Evolutionary conservation across 2,797 vertebrate genomes (phyloP), one percentile per base, ranked within the genome.

Genomic region (Columba guinea): DNA sequence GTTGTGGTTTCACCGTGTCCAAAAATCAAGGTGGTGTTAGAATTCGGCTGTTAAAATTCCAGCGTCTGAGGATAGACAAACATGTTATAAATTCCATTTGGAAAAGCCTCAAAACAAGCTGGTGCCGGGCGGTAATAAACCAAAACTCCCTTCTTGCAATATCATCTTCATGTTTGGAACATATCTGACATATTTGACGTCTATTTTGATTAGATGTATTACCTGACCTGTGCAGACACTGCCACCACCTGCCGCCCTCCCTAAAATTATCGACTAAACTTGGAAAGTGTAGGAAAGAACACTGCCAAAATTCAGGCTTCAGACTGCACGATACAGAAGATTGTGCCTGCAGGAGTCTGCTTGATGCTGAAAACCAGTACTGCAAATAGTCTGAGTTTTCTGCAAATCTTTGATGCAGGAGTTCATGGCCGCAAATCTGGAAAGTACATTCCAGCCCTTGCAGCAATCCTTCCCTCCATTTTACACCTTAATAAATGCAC

Each of bases 81-180:
- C 2, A 8, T 6, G 13, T 70, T 75, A 58, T 53, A 65, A 83
- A 87, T 23, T 62, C 11, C 55, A 71, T 53, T 83, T 83, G 74
- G 84, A 81, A 83, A 90, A 52, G 34, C 34, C 62, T 87, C 70
- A 81, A 74, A 93, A 89, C 13, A 92, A 95, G n/a, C 27, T 32
- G 53, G 41, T 69, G 65, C 41, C 3, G 6, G 55, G 48, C 30
- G 89, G 68, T 10, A 80, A 67, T 11, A 75, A 35, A 58, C 5
- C 10, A 1, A 62, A 89, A 28, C 5, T 27, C 58, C 35, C 30
- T 51, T 41, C 41, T 64, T 55, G 41, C 35, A 71, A 2, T 48
- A 64, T 53, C 49, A 46, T 74, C 35, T 49, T 80, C 48, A 16
- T 14, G n/a, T 75, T 68, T 22, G 7, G 73, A 93, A 59, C 10